Evolutionary conservation across 2,888 invertebrate genomes (phyloP).

Genomic region (Euplexia lucipara): DNA sequence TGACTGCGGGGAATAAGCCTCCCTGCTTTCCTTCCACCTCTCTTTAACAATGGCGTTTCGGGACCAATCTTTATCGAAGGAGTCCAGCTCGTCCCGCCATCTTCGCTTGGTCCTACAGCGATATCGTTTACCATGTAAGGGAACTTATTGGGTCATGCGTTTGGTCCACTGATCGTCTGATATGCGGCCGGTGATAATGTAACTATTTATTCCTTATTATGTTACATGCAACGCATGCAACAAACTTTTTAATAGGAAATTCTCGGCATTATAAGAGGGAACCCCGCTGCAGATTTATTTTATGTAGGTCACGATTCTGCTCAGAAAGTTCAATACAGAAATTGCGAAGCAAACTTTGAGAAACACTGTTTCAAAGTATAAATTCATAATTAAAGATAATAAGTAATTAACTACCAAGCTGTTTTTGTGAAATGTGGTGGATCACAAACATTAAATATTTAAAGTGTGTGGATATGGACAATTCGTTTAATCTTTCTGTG

Average conservation of each 20-base stretch:
- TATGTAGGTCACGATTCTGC: slow-evolving; percentile 33
- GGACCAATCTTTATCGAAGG: too few species aligned
- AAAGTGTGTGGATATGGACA: too few species aligned
- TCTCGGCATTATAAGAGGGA: slow-evolving; percentile 19
- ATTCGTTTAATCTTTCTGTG: background rate
- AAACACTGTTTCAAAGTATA: slow-evolving; percentile 13
- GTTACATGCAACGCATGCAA: slow-evolving; percentile 1
- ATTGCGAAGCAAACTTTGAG: slow-evolving; percentile 17
- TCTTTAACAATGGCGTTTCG: too few species aligned
- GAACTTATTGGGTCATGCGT: too few species aligned
- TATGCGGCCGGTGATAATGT: too few species aligned
- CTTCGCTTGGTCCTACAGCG: too few species aligned
- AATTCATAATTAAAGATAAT: background rate
- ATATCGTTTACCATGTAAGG: too few species aligned
- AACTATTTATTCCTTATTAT: slow-evolving; percentile 13
- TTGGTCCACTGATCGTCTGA: too few species aligned
- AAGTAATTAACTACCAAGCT: background rate
- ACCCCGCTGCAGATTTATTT: slow-evolving; percentile 14
- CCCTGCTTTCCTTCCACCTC: too few species aligned
- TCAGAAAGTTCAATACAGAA: slow-evolving; percentile 14
- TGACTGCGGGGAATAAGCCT: too few species aligned
- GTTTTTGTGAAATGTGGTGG: background rate
- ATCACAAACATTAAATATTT: background rate
- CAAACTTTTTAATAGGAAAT: slow-evolving; percentile 35
- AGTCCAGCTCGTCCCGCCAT: too few species aligned